Evolutionary conservation across 2,113 vertebrate genomes (phyloP), one percentile per base, ranked within the genome.

Genomic region (Embiotoca jacksoni): DNA sequence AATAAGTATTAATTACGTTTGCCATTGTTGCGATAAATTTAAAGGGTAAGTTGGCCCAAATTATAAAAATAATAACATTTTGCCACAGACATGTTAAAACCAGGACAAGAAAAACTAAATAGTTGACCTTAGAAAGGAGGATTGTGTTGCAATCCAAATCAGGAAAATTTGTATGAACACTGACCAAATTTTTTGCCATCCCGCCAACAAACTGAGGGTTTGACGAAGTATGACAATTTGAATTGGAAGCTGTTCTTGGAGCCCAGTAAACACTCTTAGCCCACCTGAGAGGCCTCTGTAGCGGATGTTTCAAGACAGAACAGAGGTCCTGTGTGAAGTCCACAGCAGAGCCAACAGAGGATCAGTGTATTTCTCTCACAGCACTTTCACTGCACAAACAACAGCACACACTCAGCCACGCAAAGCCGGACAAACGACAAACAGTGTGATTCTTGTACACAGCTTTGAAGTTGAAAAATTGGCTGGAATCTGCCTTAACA

Each of bases 251-350:
- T 62, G 57, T 78, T 81, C 44, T 44, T 46, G 69, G 46, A 64
- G 60, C 52, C 23, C 13, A 0, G 52, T 54, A 69, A 86, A 47
- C 14, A 44, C 61, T 41, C 41, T 52, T 4, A 37, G 67, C 74
- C 75, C 82, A 84, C 85, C 78, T 87, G 89, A 85, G 77, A 54
- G 78, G 39, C n/a, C 60, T 55, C 53, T 69, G 67, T 15, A 52
- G 62, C 11, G 67, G 72, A 71, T 9, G 60, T 47, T 23, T 63
- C 30, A 2, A 7, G 39, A n/a, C 63, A 62, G 78, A 84, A 91
- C 88, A 91, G 88, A 82, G 69, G 50, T 47, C 76, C 87, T 81
- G 76, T 90, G 83, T 87, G 65, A 44, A 60, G 77, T 54, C 68
- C 37, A 16, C 31, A n/a, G 74, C 67, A 23, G 36, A 60, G 55